Percentiles rank a stretch among this genome's conserved stretches.
Evolutionary conservation across 2,888 invertebrate genomes (phyloP).

Genomic region (Dryomyza anilis): DNA sequence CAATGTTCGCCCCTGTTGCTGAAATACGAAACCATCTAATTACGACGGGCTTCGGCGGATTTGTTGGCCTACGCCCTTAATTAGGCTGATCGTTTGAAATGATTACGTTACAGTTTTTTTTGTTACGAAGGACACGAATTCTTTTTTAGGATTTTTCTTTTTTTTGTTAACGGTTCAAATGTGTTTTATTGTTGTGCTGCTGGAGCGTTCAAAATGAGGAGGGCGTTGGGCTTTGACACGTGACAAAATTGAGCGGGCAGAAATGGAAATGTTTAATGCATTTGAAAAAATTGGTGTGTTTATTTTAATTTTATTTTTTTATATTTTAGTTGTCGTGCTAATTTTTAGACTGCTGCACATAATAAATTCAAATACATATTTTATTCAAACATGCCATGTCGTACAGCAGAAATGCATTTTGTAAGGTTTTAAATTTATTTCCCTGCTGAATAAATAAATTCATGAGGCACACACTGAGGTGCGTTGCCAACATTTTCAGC

Average conservation of each 20-base stretch:
- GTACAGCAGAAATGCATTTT: neutral
- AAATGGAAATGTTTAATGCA: neutral
- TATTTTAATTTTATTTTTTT: neutral
- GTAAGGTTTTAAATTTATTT: neutral
- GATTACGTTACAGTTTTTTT: too few relatives aligned
- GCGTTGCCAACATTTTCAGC: neutral
- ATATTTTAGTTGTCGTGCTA: neutral
- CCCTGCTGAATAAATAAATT: neutral
- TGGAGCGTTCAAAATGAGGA: neutral
- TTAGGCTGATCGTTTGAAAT: constrained; percentile 4
- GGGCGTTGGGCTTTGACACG: neutral
- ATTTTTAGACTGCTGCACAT: neutral
- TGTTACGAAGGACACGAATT: too few relatives aligned
- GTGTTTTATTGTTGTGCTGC: too few relatives aligned
- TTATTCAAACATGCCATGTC: neutral
- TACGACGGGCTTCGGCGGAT: neutral
- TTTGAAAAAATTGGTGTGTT: neutral
- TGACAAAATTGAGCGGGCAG: neutral
- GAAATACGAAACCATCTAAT: constrained; percentile 48
- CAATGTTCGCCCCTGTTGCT: too few relatives aligned
- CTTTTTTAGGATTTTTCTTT: too few relatives aligned
- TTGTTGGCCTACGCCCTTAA: neutral
- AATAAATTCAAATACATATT: neutral
- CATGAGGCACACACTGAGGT: neutral
- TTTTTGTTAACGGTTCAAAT: too few relatives aligned